Evolutionary conservation across 2,797 vertebrate genomes (phyloP).

Genomic region (Amazonetta brasiliensis): DNA sequence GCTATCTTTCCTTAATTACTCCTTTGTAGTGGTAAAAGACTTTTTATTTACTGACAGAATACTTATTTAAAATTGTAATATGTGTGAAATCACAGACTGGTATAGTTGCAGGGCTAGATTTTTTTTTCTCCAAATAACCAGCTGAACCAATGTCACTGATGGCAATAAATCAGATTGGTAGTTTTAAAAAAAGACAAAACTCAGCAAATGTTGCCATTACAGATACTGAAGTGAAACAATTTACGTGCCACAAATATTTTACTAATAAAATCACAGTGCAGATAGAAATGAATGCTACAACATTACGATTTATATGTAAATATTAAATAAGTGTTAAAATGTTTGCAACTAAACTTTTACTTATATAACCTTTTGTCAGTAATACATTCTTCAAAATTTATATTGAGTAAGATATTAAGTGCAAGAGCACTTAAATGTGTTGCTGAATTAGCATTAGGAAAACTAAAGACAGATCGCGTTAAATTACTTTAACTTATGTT

Average conservation of each 20-base stretch:
- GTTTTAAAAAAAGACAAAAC: background rate
- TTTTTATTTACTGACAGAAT: background rate
- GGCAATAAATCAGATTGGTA: background rate
- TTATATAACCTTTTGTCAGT: background rate
- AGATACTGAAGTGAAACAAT: background rate
- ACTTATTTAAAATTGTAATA: background rate
- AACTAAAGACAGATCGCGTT: background rate
- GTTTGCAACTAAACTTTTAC: background rate
- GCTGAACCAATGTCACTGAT: background rate
- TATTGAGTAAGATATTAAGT: background rate
- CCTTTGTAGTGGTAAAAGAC: background rate
- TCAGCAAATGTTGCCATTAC: background rate
- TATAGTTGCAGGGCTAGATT: background rate
- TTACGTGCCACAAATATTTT: background rate
- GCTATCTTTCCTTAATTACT: background rate
- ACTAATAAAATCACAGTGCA: background rate
- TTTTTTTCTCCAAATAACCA: background rate
- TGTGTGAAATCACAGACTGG: background rate
- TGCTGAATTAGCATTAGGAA: background rate
- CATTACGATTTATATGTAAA: background rate
- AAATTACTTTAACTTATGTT: background rate
- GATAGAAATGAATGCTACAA: fast-evolving
- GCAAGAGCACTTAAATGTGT: background rate
- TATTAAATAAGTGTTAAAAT: background rate
- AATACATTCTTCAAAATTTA: background rate